Percentiles rank a stretch among this genome's conserved stretches.
phyloP scores from a whole-genome alignment of 2,113 vertebrate species.

The Balaeniceps rex region DNA sequence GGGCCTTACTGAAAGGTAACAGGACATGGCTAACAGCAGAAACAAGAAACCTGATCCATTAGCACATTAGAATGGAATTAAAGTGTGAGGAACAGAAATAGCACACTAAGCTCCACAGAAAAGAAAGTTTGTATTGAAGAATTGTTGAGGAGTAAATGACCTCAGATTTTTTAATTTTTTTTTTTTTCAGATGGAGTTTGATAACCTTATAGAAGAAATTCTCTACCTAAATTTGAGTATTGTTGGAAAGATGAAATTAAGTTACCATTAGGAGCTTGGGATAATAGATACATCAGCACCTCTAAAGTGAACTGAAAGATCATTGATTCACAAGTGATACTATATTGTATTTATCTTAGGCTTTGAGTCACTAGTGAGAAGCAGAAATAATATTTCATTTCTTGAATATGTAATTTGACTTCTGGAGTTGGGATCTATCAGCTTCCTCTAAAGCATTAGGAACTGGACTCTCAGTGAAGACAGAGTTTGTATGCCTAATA shows the following conservation, averaged over 20 bases:
- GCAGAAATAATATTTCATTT: neutral
- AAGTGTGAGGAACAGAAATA: neutral
- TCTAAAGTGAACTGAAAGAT: neutral
- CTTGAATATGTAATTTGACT: neutral
- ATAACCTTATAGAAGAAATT: neutral
- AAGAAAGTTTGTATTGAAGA: neutral
- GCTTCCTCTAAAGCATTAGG: neutral
- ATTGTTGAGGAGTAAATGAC: neutral
- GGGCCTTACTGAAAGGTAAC: neutral
- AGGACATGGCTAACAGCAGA: neutral
- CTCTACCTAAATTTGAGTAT: neutral
- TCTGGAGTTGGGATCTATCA: neutral
- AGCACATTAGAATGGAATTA: neutral
- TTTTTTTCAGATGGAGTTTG: neutral
- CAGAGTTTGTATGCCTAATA: neutral
- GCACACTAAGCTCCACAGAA: neutral
- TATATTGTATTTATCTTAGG: neutral
- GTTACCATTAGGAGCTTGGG: neutral
- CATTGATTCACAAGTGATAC: neutral
- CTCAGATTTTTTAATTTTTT: neutral
- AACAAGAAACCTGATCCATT: neutral
- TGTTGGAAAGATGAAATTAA: neutral
- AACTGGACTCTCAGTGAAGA: neutral
- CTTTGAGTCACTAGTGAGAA: neutral
- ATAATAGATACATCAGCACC: neutral